phyloP scores from a whole-genome alignment of 2,113 vertebrate species.

The Sylvilagus bachmani region DNA sequence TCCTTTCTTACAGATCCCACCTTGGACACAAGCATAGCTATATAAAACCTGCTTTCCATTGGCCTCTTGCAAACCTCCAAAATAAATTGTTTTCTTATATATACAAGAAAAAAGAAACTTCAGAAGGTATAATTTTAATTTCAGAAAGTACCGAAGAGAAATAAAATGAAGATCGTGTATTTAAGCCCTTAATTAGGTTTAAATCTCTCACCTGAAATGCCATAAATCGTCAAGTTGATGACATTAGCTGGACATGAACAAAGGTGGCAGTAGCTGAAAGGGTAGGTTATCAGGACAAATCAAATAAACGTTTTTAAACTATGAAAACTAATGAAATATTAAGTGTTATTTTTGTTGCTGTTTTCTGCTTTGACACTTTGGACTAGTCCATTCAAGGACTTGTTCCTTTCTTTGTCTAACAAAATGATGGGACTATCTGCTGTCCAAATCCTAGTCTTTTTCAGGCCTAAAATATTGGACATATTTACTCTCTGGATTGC shows the following conservation, averaged over 20 bases:
- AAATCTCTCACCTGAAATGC: background rate
- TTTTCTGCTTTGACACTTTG: constrained; percentile 42
- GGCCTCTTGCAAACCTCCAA: background rate
- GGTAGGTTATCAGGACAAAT: background rate
- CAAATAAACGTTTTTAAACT: background rate
- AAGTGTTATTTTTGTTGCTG: background rate
- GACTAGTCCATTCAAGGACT: background rate
- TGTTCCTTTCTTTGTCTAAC: constrained; percentile 38
- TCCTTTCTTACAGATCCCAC: background rate
- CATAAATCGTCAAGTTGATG: background rate
- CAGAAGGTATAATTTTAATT: background rate
- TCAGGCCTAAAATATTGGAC: constrained; percentile 1
- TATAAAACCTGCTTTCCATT: background rate
- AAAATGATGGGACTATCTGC: background rate
- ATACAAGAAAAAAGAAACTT: background rate
- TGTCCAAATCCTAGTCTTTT: background rate
- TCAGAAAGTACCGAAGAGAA: constrained; percentile 15
- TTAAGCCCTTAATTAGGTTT: background rate
- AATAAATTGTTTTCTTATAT: constrained; percentile 1
- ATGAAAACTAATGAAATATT: background rate
- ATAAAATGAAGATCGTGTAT: background rate
- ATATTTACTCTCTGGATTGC: background rate
- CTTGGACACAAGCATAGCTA: background rate
- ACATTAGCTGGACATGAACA: background rate
- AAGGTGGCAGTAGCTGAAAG: background rate